phyloP scores from a whole-genome alignment of 2,888 invertebrate species.

The Imbricaverruca yamaguchii region DNA sequence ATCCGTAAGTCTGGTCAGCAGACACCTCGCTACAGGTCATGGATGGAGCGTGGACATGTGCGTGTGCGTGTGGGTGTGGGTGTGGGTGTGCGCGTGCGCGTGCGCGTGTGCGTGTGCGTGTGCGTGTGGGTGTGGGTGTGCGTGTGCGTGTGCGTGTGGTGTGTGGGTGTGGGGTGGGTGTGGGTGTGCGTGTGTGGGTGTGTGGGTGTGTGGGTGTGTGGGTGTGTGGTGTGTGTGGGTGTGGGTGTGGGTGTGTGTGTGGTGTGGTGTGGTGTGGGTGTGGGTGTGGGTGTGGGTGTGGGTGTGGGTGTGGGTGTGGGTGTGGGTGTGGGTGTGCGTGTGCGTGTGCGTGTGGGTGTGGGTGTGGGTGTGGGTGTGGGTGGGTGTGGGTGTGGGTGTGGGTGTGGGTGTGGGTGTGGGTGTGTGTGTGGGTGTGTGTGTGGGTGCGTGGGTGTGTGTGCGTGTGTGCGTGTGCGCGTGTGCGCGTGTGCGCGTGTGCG shows the following conservation, averaged over 20 bases:
- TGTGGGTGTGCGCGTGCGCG: too few relatives aligned
- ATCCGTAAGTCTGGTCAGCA: too few relatives aligned
- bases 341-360: not conserved
- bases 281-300: not conserved
- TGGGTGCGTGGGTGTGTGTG: constrained; percentile 11
- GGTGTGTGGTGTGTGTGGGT: constrained; percentile 11
- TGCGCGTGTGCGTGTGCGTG: too few relatives aligned
- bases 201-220: constrained; percentile 16
- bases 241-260: constrained; percentile 18
- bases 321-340: not conserved
- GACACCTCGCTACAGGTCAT: too few relatives aligned
- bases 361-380: not conserved
- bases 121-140: too few relatives aligned
- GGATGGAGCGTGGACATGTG: too few relatives aligned
- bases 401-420: constrained; percentile 10
- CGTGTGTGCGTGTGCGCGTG: not conserved
- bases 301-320: not conserved
- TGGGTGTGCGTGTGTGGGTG: not conserved
- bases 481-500: not conserved
- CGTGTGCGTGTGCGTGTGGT: constrained; percentile 5
- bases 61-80: too few relatives aligned
- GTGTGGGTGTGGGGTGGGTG: not conserved
- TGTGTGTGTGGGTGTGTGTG: constrained; percentile 19
- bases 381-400: constrained; percentile 6
- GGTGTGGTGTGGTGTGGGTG: not conserved